Percentiles rank a stretch among this genome's conserved stretches.
phyloP scores from a whole-genome alignment of 2,113 vertebrate species.

The Pelecanoides urinatrix region DNA sequence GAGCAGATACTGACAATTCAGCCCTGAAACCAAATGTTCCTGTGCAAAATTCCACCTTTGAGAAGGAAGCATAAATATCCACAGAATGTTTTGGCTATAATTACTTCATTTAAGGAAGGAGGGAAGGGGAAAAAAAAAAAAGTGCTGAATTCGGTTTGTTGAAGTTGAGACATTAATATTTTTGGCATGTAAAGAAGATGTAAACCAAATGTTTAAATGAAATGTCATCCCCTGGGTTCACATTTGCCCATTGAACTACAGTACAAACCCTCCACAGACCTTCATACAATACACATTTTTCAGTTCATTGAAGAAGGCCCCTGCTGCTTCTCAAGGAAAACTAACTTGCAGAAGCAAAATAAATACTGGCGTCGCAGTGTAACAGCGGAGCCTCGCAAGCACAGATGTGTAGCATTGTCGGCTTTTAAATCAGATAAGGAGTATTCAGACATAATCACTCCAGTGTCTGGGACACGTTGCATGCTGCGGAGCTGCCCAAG shows the following conservation, averaged over 20 bases:
- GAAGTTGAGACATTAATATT: slow-evolving; percentile 42
- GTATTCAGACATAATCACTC: slow-evolving; percentile 1
- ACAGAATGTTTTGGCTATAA: slow-evolving; percentile 30
- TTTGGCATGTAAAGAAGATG: slow-evolving; percentile 49
- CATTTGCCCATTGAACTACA: slow-evolving; percentile 6
- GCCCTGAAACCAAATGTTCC: not conserved
- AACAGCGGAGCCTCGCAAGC: not conserved
- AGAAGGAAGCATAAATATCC: slow-evolving; percentile 32
- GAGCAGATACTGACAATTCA: slow-evolving; percentile 34
- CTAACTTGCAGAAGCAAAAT: slow-evolving; percentile 53
- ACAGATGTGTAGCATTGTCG: slow-evolving; percentile 19
- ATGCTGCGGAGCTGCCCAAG: not conserved
- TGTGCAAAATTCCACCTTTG: not conserved
- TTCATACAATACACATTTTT: slow-evolving; percentile 38
- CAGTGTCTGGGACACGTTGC: slow-evolving; percentile 12
- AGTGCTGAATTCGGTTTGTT: slow-evolving; percentile 24
- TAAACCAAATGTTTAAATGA: slow-evolving; percentile 61
- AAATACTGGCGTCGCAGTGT: not conserved
- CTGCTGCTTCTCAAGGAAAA: slow-evolving; percentile 51
- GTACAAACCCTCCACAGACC: slow-evolving; percentile 3
- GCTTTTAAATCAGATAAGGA: slow-evolving; percentile 50
- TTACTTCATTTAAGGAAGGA: slow-evolving; percentile 6
- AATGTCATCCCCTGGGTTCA: slow-evolving; percentile 26
- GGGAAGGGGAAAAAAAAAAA: no score
- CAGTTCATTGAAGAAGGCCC: slow-evolving; percentile 52